These are phyloP conservation scores for Carposina sasakii DNA, from an alignment of 1,140 invertebrate genomes.

Conservation along the genomic window DNA sequence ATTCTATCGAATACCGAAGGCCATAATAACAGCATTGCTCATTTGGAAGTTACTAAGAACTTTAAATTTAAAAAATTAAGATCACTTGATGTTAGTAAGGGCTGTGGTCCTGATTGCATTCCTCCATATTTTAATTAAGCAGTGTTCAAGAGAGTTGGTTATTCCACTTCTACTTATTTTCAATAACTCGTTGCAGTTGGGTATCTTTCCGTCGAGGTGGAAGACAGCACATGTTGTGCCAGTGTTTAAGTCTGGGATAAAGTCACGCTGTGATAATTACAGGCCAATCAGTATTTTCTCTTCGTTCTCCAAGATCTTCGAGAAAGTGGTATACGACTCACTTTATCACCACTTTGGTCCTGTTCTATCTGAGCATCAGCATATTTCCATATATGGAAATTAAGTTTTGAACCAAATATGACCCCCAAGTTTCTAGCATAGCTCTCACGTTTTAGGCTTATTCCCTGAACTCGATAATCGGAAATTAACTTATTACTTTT, in stretches of 20 bases:
- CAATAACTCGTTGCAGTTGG: too few relatives aligned
- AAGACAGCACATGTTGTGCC: slow-evolving; percentile 2
- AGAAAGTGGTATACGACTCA: slow-evolving; percentile 2
- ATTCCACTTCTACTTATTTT: too few relatives aligned
- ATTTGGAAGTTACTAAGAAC: too few relatives aligned
- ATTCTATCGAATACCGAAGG: too few relatives aligned
- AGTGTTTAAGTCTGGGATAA: slow-evolving; percentile 3
- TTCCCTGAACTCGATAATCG: slow-evolving; percentile 2
- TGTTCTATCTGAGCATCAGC: neutral
- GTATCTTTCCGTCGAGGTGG: too few relatives aligned
- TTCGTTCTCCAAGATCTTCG: slow-evolving; percentile 9
- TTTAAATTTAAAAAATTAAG: too few relatives aligned
- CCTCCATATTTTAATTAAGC: too few relatives aligned
- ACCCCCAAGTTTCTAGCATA: neutral
- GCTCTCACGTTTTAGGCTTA: neutral
- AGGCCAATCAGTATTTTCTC: slow-evolving; percentile 11
- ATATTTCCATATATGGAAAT: neutral
- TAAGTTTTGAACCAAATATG: too few relatives aligned
- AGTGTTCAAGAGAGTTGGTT: too few relatives aligned
- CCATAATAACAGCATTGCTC: too few relatives aligned
- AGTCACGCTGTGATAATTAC: slow-evolving; percentile 7
- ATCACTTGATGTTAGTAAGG: too few relatives aligned
- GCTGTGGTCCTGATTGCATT: too few relatives aligned
- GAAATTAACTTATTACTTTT: neutral
- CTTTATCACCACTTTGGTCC: slow-evolving; percentile 2